Evolutionary conservation across 1,140 invertebrate species (phyloP), one percentile per base, ranked within the genome.

Genomic region (Caenorhabditis remanei): DNA sequence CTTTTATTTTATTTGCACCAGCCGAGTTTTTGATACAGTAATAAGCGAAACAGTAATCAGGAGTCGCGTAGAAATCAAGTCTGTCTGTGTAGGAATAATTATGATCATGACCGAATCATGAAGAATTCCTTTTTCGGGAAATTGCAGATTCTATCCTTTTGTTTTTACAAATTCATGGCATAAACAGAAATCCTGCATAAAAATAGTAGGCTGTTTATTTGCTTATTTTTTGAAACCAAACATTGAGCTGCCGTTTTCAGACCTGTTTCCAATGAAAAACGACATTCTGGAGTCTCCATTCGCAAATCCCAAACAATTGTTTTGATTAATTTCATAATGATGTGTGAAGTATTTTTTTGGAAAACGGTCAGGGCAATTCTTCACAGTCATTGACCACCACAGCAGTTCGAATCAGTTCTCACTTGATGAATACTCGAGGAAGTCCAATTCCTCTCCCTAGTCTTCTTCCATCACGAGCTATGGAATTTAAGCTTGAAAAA

Each of bases 101-200:
- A 13, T 4, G 8, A 63, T 13, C 8, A 2, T 21, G 8, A 9
- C n/a, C 5, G 2, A 21, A 88, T 88, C 24, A 75, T 53, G 40
- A 8, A 4, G 85, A 67, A 67, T 19, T 67, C 65, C 41, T 67
- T 67, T 43, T 43, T 67, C 21, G 65, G 65, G n/a, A 40, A 67
- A 21, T 79, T 63, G 24, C 21, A 41, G 13, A 84, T 55, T 24
- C 87, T 63, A 6, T 87, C 63, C 19, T 86, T 53, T 7, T 83
- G 79, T 19, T 83, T 86, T 87, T n/a, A 85, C 46, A 87, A 75
- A 89, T 46, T 88, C 48, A 19, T 87, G 63, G n/a, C 48, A 84
- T 3, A 89, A 48, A n/a, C 87, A 87, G 56, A 89, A 89, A 58
- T 89, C 88, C 4, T 88, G 87, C 88, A 89, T 87, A 56, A 83